Conservation (phyloP, 92 coral and sea anemone genomes). For the Metridium senile region DNA sequence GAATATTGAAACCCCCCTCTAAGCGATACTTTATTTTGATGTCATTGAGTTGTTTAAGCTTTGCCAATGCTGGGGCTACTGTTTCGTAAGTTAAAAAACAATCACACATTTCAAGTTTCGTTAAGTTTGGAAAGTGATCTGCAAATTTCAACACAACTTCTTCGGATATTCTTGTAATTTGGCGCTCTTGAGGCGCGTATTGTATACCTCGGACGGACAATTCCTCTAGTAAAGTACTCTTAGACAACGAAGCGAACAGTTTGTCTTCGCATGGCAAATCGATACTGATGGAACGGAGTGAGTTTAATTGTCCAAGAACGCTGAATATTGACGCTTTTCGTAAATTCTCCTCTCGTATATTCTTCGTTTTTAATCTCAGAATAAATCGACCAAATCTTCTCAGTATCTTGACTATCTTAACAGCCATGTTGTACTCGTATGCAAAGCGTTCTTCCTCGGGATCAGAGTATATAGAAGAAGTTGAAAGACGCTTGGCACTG, state of each 20-base stretch:
- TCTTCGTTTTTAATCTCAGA: slow-evolving; percentile 39
- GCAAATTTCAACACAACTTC: slow-evolving; percentile 56
- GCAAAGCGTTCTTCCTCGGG: slow-evolving; percentile 20
- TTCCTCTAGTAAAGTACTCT: slow-evolving; percentile 39
- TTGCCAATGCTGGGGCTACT: slow-evolving; percentile 30
- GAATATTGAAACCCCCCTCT: slow-evolving; percentile 52
- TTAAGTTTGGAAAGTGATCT: slow-evolving; percentile 41
- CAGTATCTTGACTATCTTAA: slow-evolving; percentile 47
- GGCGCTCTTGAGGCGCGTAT: slow-evolving; percentile 39
- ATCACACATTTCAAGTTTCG: slow-evolving; percentile 46
- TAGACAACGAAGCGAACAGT: slow-evolving; percentile 40
- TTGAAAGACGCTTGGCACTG: slow-evolving; percentile 20
- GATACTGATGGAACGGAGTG: slow-evolving; percentile 42
- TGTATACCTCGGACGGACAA: slow-evolving; percentile 58
- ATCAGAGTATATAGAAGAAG: slow-evolving; percentile 7
- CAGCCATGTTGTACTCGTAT: slow-evolving; percentile 36
- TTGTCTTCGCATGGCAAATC: slow-evolving; percentile 51
- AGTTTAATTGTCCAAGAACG: slow-evolving; percentile 35
- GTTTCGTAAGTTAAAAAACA: slow-evolving; percentile 40
- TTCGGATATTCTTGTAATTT: slow-evolving; percentile 49
- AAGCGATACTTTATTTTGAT: slow-evolving; percentile 41
- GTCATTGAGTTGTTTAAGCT: slow-evolving; percentile 43
- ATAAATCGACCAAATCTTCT: slow-evolving; percentile 61
- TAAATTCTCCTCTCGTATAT: slow-evolving; percentile 42
- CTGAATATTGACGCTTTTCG: slow-evolving; percentile 39